phyloP scores from a whole-genome alignment of 2,113 vertebrate genomes.

The Nesogale talazaci region DNA sequence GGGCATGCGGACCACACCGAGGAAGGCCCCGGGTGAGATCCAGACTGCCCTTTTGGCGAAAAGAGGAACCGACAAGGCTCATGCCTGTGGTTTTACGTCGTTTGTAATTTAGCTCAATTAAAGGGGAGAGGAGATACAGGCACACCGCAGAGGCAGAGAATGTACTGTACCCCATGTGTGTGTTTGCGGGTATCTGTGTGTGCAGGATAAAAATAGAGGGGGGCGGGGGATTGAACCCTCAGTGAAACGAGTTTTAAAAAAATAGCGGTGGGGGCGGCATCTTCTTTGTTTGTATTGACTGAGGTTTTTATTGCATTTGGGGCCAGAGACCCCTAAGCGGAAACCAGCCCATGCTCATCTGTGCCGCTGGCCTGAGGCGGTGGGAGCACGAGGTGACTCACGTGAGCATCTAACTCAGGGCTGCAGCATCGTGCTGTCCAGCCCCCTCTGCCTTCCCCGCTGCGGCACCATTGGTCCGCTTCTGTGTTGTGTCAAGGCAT shows the following conservation, averaged over 20 bases:
- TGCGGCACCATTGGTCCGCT: neutral
- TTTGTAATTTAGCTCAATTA: slow-evolving; percentile 26
- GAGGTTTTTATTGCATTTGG: neutral
- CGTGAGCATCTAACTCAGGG: neutral
- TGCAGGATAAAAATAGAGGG: neutral
- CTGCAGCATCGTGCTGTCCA: neutral
- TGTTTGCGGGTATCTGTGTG: neutral
- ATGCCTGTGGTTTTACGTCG: slow-evolving; percentile 29
- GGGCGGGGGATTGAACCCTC: neutral
- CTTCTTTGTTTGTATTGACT: neutral
- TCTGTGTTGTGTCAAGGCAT: neutral
- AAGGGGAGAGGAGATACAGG: slow-evolving; percentile 12
- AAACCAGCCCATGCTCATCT: neutral
- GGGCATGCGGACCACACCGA: no score
- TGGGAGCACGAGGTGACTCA: neutral
- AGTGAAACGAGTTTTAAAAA: neutral
- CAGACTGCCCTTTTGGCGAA: neutral
- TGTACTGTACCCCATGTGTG: neutral
- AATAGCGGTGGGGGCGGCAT: neutral
- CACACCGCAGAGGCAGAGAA: slow-evolving; percentile 45
- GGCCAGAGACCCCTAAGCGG: neutral
- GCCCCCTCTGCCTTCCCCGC: neutral
- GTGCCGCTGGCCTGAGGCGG: neutral
- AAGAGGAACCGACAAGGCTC: slow-evolving; percentile 39
- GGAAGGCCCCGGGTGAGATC: neutral